Conservation (phyloP, 2,113 vertebrate species). For the Australoheros scitulus region DNA sequence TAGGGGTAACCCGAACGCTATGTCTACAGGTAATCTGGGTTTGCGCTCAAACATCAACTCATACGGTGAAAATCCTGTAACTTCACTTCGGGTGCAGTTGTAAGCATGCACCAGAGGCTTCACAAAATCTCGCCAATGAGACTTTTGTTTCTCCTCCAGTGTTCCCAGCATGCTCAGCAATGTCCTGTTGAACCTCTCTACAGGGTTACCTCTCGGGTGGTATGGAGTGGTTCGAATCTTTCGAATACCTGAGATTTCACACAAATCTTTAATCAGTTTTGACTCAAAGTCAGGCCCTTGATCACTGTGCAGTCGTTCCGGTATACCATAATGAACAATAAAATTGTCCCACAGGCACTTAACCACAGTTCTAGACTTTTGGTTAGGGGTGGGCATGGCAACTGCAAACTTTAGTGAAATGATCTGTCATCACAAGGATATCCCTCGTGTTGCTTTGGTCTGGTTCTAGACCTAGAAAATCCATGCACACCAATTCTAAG, state of each 20-base stretch:
- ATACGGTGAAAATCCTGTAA: too few relatives aligned
- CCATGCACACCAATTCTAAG: neutral
- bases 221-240: neutral
- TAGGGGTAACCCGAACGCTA: too few relatives aligned
- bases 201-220: neutral
- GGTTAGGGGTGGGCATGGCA: neutral
- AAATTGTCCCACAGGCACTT: fast-evolving
- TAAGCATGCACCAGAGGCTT: too few relatives aligned
- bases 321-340: neutral
- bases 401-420: fast-evolving
- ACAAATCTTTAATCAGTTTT: neutral
- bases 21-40: too few relatives aligned
- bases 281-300: neutral
- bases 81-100: too few relatives aligned
- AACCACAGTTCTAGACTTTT: fast-evolving
- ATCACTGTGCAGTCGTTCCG: fast-evolving
- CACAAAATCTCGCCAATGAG: too few relatives aligned
- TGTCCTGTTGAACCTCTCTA: fast-evolving
- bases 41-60: too few relatives aligned
- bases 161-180: neutral
- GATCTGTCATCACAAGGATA: neutral
- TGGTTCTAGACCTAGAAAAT: fast-evolving
- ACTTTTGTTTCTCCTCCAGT: too few relatives aligned
- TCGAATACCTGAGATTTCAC: neutral
- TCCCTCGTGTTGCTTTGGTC: fast-evolving